Base-by-base conservation (phyloP, 2,797 vertebrate genomes). In the Naso thynnoides region DNA sequence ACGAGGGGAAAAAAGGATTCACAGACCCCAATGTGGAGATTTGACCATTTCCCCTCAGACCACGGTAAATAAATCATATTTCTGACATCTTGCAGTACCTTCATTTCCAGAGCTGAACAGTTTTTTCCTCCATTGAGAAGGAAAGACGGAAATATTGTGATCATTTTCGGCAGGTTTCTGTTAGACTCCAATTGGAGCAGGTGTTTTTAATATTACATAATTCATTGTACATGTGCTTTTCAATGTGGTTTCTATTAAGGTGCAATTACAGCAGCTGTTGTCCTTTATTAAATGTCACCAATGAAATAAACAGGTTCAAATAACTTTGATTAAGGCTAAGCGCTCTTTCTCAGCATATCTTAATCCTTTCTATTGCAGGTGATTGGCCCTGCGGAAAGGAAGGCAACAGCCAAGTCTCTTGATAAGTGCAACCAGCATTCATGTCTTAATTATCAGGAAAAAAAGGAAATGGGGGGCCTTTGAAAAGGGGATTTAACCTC, bases 1-100 rank as follows among this genome's bases (percentile, higher is more conserved):
- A 99, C 0, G 98, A 99, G 88, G 98, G 98, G 39, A 99, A 98
- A 89, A 98, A 98, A 91, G 98, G 98, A 89, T 99, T 99, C 94
- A 99, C 98, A 76, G 98, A 99, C 88, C 96, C 96, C 63, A 97
- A 97, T 0, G 94, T 99, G 92, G 98, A 99, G 95, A 98, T 99
- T 88, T 99, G 96, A 98, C 75, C 60, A 5, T 24, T 79, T 71
- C 39, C 45, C 45, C 4, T 48, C 48, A n/a, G 41, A 78, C 24
- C 31, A 48, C 3, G 90, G 94, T 93, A 91, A 89, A 63, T 72
- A 73, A 36, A 57, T 16, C 14, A 18, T 4, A 13, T 18, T 36
- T 58, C 18, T 29, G 2, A 18, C 8, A 26, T 39, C n/a, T 26
- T 21, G 4, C 24, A 44, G 19, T 24, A 21, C 10, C 27, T 38